phyloP scores from a whole-genome alignment of 2,797 vertebrate species.

The Hypotaenidia philippensis region DNA sequence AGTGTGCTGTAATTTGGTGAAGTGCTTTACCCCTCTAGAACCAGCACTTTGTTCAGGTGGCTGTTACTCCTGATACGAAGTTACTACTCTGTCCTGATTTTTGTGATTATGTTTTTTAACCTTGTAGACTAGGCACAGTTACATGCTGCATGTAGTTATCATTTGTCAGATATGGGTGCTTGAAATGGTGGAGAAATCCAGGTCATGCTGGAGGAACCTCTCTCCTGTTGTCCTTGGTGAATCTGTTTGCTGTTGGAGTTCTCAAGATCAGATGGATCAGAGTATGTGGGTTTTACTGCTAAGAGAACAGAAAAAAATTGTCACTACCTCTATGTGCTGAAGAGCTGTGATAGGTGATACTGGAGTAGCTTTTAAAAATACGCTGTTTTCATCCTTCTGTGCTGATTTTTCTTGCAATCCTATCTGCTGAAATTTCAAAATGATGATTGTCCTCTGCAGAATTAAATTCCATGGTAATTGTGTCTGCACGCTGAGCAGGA shows the following conservation, averaged over 20 bases:
- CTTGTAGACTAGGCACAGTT: background rate
- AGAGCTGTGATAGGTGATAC: background rate
- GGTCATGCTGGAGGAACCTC: background rate
- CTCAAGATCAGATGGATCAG: rapidly evolving
- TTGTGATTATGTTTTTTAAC: no score
- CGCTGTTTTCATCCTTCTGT: background rate
- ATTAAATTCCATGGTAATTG: background rate
- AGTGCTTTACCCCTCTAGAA: background rate
- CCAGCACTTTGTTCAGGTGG: background rate
- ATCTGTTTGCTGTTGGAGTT: background rate
- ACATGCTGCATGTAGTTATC: background rate
- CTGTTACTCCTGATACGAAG: background rate
- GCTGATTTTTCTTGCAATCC: background rate
- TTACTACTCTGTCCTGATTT: background rate
- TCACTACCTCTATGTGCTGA: background rate
- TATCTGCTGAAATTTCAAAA: background rate
- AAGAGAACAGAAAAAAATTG: background rate
- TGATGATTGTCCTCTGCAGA: background rate
- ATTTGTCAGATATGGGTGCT: background rate
- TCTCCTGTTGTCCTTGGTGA: background rate
- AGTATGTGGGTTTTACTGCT: background rate
- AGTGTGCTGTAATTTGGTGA: background rate
- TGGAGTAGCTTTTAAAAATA: background rate
- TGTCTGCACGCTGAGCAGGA: background rate
- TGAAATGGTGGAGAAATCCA: background rate